phyloP scores from a whole-genome alignment of 2,888 invertebrate species.

The Cryptophagus acutangulus region DNA sequence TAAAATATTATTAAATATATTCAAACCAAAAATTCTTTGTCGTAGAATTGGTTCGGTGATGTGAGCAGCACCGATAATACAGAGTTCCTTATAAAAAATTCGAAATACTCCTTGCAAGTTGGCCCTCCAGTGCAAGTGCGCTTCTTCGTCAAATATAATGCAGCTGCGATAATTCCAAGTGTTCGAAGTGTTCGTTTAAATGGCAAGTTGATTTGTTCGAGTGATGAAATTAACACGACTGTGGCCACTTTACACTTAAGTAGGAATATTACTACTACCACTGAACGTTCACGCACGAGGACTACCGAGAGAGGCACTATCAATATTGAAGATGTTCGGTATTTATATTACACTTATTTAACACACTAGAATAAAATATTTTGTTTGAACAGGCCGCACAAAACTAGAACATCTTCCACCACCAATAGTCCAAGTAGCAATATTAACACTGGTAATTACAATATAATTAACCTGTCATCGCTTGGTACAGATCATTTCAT shows the following conservation, averaged over 20 bases:
- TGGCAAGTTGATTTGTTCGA: slow-evolving; percentile 55
- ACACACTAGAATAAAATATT: too few species aligned
- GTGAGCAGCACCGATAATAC: slow-evolving; percentile 55
- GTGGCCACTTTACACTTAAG: slow-evolving; percentile 11
- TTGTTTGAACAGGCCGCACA: too few species aligned
- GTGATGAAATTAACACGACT: background rate
- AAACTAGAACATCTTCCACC: background rate
- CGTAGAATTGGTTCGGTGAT: slow-evolving; percentile 52
- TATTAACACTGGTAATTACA: too few species aligned
- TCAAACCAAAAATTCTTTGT: too few species aligned
- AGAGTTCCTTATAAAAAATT: slow-evolving; percentile 57
- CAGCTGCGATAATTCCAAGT: slow-evolving; percentile 49
- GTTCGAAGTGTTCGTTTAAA: slow-evolving; percentile 53
- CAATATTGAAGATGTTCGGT: too few species aligned
- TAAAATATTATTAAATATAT: too few species aligned
- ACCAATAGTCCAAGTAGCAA: background rate
- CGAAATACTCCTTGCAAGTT: slow-evolving; percentile 54
- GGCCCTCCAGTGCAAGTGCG: slow-evolving; percentile 54
- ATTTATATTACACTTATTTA: too few species aligned
- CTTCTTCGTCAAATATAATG: slow-evolving; percentile 59
- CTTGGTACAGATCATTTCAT: too few species aligned
- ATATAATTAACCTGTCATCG: slow-evolving; percentile 1
- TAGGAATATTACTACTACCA: too few species aligned
- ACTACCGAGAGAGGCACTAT: too few species aligned
- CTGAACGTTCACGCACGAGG: too few species aligned